Percentiles rank a stretch among this genome's conserved stretches.
These are phyloP conservation scores for Ardeotis arabs DNA, from an alignment of 2,113 vertebrate species.

Conservation along the genomic window DNA sequence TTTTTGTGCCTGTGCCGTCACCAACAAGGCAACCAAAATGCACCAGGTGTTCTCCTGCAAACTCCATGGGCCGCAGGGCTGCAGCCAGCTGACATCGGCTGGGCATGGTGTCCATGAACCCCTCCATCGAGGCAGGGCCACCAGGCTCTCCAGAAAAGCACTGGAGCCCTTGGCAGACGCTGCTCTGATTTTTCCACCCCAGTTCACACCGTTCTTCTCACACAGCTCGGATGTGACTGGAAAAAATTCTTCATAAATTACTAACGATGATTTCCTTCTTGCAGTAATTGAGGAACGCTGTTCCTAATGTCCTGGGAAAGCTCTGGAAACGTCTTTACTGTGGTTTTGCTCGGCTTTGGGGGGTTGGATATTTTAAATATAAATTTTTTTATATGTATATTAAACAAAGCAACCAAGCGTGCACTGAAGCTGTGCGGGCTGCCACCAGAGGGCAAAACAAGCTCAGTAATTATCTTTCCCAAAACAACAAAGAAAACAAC, in stretches of 20 bases:
- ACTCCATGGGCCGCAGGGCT: fast-evolving
- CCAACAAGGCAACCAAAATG: background rate
- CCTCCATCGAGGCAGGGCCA: background rate
- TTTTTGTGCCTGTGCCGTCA: fast-evolving
- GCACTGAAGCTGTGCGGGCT: background rate
- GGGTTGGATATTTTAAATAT: background rate
- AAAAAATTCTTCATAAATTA: background rate
- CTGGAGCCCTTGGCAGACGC: background rate
- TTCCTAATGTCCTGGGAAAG: background rate
- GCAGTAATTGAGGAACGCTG: background rate
- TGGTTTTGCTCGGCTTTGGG: background rate
- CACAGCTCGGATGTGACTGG: background rate
- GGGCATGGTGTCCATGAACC: background rate
- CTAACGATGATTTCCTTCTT: background rate
- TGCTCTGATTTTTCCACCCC: background rate
- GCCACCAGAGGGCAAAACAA: slow-evolving; percentile 60
- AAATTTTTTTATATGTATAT: background rate
- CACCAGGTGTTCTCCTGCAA: background rate
- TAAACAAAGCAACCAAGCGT: background rate
- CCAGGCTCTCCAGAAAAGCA: background rate
- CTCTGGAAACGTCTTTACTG: background rate
- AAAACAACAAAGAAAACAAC: slow-evolving; percentile 47
- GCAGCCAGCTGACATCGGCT: background rate
- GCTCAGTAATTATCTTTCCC: background rate
- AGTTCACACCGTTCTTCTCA: background rate